A percentile compares a stretch with the other conserved stretches of the same genome.
phyloP scores from a whole-genome alignment of 2,797 vertebrate genomes.

The Arctocebus calabarensis region DNA sequence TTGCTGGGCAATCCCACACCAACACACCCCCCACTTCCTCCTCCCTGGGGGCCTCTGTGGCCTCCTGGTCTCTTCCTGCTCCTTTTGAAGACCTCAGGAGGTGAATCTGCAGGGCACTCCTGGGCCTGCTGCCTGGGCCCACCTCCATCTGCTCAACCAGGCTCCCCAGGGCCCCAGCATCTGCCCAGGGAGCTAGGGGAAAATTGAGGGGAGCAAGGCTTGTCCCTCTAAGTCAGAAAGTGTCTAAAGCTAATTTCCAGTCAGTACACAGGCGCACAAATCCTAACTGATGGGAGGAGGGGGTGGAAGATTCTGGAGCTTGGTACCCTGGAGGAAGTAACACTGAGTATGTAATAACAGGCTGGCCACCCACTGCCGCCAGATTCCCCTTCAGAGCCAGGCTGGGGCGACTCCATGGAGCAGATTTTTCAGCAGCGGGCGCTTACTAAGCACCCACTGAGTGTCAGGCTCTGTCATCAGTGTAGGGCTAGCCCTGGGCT shows the following conservation, averaged over 20 bases:
- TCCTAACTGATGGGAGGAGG: too few relatives aligned
- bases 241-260: not conserved
- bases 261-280: fast-evolving
- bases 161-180: not conserved
- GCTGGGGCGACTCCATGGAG: fast-evolving
- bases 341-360: fast-evolving
- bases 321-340: fast-evolving
- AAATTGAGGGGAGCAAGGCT: too few relatives aligned
- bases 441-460: not conserved
- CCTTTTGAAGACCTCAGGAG: not conserved
- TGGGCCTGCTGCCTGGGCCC: not conserved
- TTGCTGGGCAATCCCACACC: fast-evolving
- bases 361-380: not conserved
- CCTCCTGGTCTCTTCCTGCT: not conserved
- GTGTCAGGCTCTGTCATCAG: fast-evolving
- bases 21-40: too few relatives aligned
- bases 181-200: not conserved
- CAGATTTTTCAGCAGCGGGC: not conserved
- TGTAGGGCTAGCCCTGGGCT: fast-evolving
- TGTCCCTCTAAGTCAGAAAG: not conserved
- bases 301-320: not conserved
- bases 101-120: not conserved
- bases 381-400: not conserved
- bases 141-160: not conserved
- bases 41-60: fast-evolving